Conservation (phyloP, 2,888 invertebrate genomes). For the Archaeoteleia sp. region DNA sequence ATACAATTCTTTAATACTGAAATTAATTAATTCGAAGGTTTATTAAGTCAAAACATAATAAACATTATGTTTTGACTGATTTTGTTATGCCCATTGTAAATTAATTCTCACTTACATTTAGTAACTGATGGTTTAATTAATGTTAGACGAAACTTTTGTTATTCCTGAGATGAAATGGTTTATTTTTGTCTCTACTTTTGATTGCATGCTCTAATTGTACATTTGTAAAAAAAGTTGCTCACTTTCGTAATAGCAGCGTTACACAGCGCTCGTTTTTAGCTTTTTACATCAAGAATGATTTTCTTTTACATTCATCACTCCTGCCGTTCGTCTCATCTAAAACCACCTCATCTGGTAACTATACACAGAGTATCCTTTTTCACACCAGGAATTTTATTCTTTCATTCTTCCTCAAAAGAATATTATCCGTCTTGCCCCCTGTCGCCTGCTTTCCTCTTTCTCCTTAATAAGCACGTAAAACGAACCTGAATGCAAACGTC, state of each 20-base stretch:
- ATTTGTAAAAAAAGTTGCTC: no score
- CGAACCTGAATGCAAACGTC: constrained; percentile 6
- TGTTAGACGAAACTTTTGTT: no score
- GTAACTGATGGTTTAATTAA: no score
- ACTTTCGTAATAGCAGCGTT: neutral
- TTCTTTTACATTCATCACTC: constrained; percentile 1
- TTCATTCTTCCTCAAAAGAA: constrained; percentile 6
- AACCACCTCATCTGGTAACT: neutral
- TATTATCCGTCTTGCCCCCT: neutral
- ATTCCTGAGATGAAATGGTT: no score
- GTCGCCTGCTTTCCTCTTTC: constrained; percentile 3
- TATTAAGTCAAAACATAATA: no score
- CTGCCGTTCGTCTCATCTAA: neutral
- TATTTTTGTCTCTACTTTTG: no score
- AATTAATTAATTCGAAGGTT: no score
- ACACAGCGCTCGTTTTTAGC: neutral
- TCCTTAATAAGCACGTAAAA: constrained; percentile 5
- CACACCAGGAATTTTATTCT: neutral
- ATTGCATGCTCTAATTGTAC: no score
- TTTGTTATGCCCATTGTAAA: no score
- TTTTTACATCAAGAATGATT: neutral
- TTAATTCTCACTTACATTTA: no score
- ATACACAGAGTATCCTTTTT: neutral
- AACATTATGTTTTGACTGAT: no score
- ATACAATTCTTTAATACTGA: no score